These are phyloP conservation scores for Syngnathus acus DNA, from an alignment of 2,797 vertebrate genomes.

Conservation along the genomic window DNA sequence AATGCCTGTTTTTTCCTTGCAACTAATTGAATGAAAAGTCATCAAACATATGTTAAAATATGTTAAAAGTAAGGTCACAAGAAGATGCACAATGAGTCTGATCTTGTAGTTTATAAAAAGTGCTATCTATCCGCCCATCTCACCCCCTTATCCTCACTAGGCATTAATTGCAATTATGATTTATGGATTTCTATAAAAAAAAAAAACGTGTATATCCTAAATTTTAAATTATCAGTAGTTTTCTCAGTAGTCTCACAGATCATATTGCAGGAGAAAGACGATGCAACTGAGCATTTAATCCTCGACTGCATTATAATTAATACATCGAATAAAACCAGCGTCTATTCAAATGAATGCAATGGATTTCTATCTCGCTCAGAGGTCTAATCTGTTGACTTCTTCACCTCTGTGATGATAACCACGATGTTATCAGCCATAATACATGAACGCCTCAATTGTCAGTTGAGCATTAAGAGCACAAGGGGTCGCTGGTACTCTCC, in stretches of 20 bases:
- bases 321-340: neutral
- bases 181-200: neutral
- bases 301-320: neutral
- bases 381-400: neutral
- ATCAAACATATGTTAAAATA: neutral
- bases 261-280: neutral
- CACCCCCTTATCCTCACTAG: neutral
- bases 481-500: slow-evolving; percentile 63
- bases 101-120: neutral
- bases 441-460: neutral
- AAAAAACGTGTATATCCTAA: neutral
- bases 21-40: slow-evolving; percentile 2
- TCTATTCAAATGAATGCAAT: neutral
- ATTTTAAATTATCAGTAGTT: neutral
- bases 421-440: neutral
- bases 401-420: neutral
- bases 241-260: neutral
- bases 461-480: slow-evolving; percentile 37
- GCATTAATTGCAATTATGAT: too few relatives aligned
- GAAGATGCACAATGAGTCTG: neutral
- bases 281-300: too few relatives aligned
- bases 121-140: too few relatives aligned
- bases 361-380: neutral
- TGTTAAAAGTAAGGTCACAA: neutral
- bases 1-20: slow-evolving; percentile 12